phyloP scores from a whole-genome alignment of 2,113 vertebrate genomes.

The Pseudopodoces humilis region DNA sequence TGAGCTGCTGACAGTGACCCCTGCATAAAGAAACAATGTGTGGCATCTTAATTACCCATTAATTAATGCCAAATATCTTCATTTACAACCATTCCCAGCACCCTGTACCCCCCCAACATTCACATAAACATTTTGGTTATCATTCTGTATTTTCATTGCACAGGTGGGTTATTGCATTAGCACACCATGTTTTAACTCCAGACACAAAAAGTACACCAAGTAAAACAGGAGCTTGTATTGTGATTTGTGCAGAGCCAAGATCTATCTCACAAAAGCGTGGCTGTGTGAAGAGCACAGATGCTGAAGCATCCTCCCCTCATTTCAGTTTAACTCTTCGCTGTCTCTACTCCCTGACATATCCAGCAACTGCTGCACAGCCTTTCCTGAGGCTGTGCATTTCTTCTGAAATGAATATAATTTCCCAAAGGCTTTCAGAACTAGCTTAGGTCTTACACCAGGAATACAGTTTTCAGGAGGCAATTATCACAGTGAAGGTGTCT shows the following conservation, averaged over 20 bases:
- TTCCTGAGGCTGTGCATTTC: not conserved
- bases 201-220: not conserved
- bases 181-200: not conserved
- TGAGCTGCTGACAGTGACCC: not conserved
- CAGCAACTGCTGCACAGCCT: not conserved
- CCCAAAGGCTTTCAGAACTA: not conserved
- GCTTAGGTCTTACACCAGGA: not conserved
- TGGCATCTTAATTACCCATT: not conserved
- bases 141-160: not conserved
- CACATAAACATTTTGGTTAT: not conserved
- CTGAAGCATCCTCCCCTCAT: not conserved
- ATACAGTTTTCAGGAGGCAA: not conserved
- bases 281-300: not conserved
- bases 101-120: not conserved
- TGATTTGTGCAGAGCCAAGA: not conserved
- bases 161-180: not conserved
- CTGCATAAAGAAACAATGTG: not conserved
- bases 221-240: not conserved
- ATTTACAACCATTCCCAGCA: not conserved
- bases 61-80: not conserved
- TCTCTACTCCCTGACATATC: not conserved
- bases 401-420: not conserved
- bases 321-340: not conserved
- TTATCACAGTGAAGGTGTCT: not conserved
- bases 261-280: accelerated